Evolutionary conservation across 2,888 invertebrate genomes (phyloP), one percentile per base, ranked within the genome.

Genomic region (Philereme vetulata): DNA sequence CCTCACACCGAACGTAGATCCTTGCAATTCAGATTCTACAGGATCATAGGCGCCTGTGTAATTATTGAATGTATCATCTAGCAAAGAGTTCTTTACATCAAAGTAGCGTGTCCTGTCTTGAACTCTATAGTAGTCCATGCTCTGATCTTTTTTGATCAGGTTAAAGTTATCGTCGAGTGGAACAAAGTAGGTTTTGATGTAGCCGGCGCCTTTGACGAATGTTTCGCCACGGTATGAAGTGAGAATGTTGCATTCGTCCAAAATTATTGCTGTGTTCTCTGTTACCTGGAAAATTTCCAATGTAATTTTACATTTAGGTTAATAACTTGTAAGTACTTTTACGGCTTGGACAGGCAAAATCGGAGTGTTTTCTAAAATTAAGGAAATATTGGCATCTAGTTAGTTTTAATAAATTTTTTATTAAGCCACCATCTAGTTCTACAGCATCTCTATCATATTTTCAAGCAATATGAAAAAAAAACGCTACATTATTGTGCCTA

Each of bases 131-230:
- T 78, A 88, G 48, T 82, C 72, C 54, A 72, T 70, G 60, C 85
- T 80, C 32, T 82, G 72, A 45, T 87, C 78, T 63, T 86, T 91
- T 66, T 82, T 87, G 56, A 93, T 86, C 52, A 94, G 82, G 69
- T 93, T 90, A 67, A 93, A 93, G 58, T 94, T 83, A 42, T 94
- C 93, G 74, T 95, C 94, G 9, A 96, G 86, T 9, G 93, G 94
- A 6, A 96, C 94, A 73, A 95, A 95, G 79, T 95, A 96, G 4
- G 96, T 96, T 67, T 94, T 94, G 11, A 96, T 93, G 67, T 93
- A 90, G 21, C 93, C 93, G 60, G 94, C 94, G 0, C 96, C 96
- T 86, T 96, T 97, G 0, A 96, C 96, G 70, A 89, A 93, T 0
- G 95, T 96, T 70, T 94, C 92, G 1, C 95, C 96, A 33, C 96